Evolutionary conservation across 2,797 vertebrate species (phyloP).

Genomic region (Acipenser transmontanus): DNA sequence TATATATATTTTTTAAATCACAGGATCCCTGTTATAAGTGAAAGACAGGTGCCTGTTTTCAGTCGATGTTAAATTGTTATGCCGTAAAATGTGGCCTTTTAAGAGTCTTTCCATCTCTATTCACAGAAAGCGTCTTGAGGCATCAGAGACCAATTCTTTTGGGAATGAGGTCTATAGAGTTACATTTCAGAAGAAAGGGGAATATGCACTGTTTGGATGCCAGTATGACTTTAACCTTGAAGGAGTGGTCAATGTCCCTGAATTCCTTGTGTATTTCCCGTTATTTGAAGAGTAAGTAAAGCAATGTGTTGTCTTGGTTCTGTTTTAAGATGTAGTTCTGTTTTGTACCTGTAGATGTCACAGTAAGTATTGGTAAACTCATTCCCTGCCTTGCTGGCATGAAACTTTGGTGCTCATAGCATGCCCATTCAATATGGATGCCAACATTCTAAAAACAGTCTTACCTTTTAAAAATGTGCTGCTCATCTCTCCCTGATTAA

Average conservation of each 20-base stretch:
- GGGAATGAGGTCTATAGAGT: slow-evolving; percentile 88
- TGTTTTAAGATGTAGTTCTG: slow-evolving; percentile 20
- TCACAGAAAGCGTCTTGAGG: slow-evolving; percentile 71
- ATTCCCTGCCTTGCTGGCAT: too few relatives aligned
- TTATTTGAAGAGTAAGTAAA: slow-evolving; percentile 81
- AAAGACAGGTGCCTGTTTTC: too few relatives aligned
- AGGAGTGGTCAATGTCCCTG: slow-evolving; percentile 87
- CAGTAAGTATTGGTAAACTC: slow-evolving; percentile 17
- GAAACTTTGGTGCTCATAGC: too few relatives aligned
- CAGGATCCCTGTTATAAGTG: too few relatives aligned
- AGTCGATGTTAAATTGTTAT: too few relatives aligned
- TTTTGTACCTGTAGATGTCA: slow-evolving; percentile 35
- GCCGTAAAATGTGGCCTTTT: too few relatives aligned
- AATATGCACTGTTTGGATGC: slow-evolving; percentile 86
- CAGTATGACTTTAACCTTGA: slow-evolving; percentile 93
- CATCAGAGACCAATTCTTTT: slow-evolving; percentile 76
- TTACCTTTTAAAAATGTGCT: too few relatives aligned
- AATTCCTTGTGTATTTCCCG: slow-evolving; percentile 95
- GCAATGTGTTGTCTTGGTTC: neutral
- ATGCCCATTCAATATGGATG: too few relatives aligned
- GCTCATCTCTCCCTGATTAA: too few relatives aligned
- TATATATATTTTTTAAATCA: too few relatives aligned
- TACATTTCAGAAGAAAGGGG: slow-evolving; percentile 79
- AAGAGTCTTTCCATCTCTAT: slow-evolving; percentile 24
- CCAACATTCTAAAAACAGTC: too few relatives aligned